Base-by-base conservation (phyloP, 2,888 invertebrate genomes). In the Herminia tarsipennalis region DNA sequence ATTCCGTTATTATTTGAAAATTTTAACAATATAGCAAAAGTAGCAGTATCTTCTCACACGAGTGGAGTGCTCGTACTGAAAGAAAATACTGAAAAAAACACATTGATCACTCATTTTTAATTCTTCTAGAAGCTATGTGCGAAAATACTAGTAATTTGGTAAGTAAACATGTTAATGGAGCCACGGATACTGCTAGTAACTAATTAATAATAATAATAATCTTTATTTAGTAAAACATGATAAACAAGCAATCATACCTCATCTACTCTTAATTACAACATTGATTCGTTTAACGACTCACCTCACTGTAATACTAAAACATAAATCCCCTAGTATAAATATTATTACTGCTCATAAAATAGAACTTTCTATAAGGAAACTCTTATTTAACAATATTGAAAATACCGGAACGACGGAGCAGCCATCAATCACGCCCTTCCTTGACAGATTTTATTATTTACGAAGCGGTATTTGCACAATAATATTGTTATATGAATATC, bases 291-390 rank as follows among this genome's bases (percentile, higher is more conserved):
- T 21, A 22, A 39, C 17, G 12, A 39, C 17, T 10, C 10, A 38
- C 3, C 14, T 29, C 13, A 17, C 8, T 20, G 14, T 8, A n/a
- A 35, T 40, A 49, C 47, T 40, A 30, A 35, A 39, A 42, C 36
- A 35, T 52, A 40, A 42, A 49, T 46, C 25, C 42, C 39, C 22
- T 5, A 13, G 8, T 16, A 25, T 35, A 40, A 46, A 46, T 30
- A 25, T 29, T 39, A 29, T 22, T 13, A 39, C 9, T 17, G 18
- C 41, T 58, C 49, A 62, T 63, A 69, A 60, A 66, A 60, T 48
- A 46, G 50, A 37, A 55, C 69, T 76, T 72, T 76, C 76, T 73
- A 70, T 37, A 30, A 59, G 70, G 76, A 76, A 52, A 53, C 33
- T 52, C 45, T 44, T 38, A 20, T 41, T 16, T 39, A 60, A 59